Conservation (phyloP, 2,113 vertebrate genomes). For the Silurus asotus region DNA sequence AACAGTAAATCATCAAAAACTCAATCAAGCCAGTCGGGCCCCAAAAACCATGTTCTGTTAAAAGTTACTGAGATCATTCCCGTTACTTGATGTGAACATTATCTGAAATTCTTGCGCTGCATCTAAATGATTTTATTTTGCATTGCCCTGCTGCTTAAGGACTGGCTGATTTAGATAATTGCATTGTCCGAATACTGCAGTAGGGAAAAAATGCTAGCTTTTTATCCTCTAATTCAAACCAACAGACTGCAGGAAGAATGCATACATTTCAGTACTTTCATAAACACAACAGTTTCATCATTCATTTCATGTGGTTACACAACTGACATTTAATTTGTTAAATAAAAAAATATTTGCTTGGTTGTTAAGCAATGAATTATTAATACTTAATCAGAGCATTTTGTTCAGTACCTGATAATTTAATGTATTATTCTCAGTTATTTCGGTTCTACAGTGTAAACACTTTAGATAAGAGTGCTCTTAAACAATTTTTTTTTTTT, state of each 20-base stretch:
- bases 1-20: not conserved
- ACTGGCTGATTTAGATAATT: not conserved
- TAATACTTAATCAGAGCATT: not conserved
- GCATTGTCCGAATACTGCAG: not conserved
- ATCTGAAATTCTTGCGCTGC: not conserved
- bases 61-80: not conserved
- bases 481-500: not conserved
- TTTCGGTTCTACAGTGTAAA: constrained; percentile 32
- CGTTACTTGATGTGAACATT: not conserved
- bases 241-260: not conserved
- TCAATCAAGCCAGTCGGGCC: not conserved
- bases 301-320: not conserved
- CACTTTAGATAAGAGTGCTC: not conserved
- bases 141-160: not conserved
- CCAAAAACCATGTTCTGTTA: not conserved
- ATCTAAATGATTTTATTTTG: not conserved
- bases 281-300: not conserved
- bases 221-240: not conserved
- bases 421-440: constrained; percentile 66
- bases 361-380: not conserved
- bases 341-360: not conserved
- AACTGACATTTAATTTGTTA: not conserved
- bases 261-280: not conserved
- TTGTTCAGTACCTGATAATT: constrained; percentile 69
- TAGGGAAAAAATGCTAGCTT: not conserved